phyloP scores from a whole-genome alignment of 2,113 vertebrate species.

The Aptenodytes forsteri region DNA sequence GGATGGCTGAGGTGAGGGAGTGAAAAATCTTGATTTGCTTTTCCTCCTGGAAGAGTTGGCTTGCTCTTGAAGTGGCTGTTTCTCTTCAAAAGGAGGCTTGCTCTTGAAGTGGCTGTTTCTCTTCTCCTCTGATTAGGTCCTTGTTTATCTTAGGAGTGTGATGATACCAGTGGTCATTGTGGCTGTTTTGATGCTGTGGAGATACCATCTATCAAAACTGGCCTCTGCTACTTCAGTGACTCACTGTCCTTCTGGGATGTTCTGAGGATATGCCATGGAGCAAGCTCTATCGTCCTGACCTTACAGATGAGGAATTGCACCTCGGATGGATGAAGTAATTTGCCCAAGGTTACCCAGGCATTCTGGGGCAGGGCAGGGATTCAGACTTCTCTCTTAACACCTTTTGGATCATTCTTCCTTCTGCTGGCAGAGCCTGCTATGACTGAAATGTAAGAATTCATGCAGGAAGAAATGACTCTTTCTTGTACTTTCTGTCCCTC shows the following conservation, averaged over 20 bases:
- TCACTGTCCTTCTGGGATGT: not conserved
- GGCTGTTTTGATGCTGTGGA: not conserved
- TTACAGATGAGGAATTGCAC: not conserved
- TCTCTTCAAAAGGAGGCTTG: not conserved
- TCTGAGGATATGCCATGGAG: not conserved
- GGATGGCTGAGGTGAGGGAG: not conserved
- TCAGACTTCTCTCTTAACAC: not conserved
- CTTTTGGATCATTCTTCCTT: not conserved
- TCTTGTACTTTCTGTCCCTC: not conserved
- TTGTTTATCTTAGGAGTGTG: not conserved
- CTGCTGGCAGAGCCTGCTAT: not conserved
- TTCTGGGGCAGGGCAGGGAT: not conserved
- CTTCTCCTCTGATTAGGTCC: not conserved
- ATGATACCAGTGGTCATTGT: not conserved
- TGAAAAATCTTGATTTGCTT: not conserved
- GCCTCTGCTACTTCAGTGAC: not conserved
- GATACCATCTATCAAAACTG: not conserved
- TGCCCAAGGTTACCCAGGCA: not conserved
- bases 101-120: not conserved
- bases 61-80: not conserved
- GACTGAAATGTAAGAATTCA: not conserved
- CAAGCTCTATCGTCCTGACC: not conserved
- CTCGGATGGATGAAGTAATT: not conserved
- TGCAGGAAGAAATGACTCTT: not conserved
- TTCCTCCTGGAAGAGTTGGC: not conserved